phyloP scores from a whole-genome alignment of 2,113 vertebrate genomes.

The Mesoclemmys tuberculata region DNA sequence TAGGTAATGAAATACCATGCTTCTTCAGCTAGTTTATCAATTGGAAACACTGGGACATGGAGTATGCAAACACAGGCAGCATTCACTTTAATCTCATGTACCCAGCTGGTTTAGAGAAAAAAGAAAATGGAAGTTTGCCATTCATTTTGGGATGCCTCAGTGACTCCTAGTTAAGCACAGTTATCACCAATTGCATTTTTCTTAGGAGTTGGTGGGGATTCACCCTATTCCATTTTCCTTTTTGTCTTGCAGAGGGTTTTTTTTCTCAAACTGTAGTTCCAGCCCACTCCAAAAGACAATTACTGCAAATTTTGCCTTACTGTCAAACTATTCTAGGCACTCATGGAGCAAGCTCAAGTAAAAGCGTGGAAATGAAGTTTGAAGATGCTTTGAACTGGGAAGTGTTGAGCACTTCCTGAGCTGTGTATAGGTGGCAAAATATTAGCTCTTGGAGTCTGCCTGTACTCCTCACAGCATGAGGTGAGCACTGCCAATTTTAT shows the following conservation, averaged over 20 bases:
- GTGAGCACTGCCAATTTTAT: slow-evolving; percentile 9
- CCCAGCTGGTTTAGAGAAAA: neutral
- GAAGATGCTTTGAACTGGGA: slow-evolving; percentile 55
- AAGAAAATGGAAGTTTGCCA: neutral
- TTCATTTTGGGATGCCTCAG: neutral
- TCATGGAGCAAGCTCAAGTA: neutral
- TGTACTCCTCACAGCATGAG: slow-evolving; percentile 37
- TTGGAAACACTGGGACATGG: neutral
- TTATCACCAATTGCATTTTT: neutral
- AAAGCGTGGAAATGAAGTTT: slow-evolving; percentile 40
- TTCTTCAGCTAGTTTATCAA: neutral
- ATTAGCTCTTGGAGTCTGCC: slow-evolving; percentile 16
- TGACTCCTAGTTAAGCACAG: neutral
- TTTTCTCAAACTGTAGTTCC: neutral
- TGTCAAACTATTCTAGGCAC: slow-evolving; percentile 1
- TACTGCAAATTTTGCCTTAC: slow-evolving; percentile 19
- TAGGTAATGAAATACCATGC: neutral
- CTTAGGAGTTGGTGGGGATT: neutral
- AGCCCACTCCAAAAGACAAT: slow-evolving; percentile 30
- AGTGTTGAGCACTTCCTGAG: slow-evolving; percentile 33
- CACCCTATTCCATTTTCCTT: neutral
- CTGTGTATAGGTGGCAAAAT: slow-evolving; percentile 5
- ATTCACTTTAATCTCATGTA: neutral
- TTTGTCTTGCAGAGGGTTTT: neutral
- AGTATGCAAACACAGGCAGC: neutral